Evolutionary conservation across 2,113 vertebrate genomes (phyloP), one percentile per base, ranked within the genome.

Genomic region (Macheiramphus alcinus): DNA sequence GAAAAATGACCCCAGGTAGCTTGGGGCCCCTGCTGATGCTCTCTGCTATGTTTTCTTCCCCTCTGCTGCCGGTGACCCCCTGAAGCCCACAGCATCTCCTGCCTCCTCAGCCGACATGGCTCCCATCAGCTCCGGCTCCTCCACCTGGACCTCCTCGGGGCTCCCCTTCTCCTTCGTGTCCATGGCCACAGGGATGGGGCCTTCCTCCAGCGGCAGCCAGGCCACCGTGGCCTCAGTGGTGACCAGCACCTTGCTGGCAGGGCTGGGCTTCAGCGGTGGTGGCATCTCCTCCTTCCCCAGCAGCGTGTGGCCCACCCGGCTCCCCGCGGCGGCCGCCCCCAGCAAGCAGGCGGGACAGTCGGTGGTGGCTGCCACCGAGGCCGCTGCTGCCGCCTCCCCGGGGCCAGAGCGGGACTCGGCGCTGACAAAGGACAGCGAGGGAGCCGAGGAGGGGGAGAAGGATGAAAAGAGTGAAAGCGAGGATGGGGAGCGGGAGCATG

Each of bases 31-130:
- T 93, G 83, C 96, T 98, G 94, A 98, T 90, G 8, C 42, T 59
- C 75, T 97, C 79, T 95, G 65, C 90, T 97, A 26, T 98, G 81
- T 97, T 97, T 97, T 95, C 59, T 97, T 92, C 75, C 92, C 62
- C 61, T 86, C 65, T 90, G 47, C 72, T 89, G 82, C 80, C 0
- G 76, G 27, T 95, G 86, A 80, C 91, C 93, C 95, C 89, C 93
- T 87, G 91, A 97, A 99, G 99, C 99, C 99, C 40, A 99, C 99
- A 6, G 98, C 98, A 16, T 99, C 99, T 96, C 99, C 99, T 43
- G 99, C 99, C 81, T 99, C 99, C 66, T 99, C 99, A 1, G 99
- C 99, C 0, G 99, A 99, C 98, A 99, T 99, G 99, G 99, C 99
- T 80, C 99, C 99, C 92, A 99, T 99, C 98, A 99, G 99, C 95